A percentile compares a stretch with the other conserved stretches of the same genome.
Evolutionary conservation across 2,888 invertebrate species (phyloP).

Genomic region (Ernsta delagoae): DNA sequence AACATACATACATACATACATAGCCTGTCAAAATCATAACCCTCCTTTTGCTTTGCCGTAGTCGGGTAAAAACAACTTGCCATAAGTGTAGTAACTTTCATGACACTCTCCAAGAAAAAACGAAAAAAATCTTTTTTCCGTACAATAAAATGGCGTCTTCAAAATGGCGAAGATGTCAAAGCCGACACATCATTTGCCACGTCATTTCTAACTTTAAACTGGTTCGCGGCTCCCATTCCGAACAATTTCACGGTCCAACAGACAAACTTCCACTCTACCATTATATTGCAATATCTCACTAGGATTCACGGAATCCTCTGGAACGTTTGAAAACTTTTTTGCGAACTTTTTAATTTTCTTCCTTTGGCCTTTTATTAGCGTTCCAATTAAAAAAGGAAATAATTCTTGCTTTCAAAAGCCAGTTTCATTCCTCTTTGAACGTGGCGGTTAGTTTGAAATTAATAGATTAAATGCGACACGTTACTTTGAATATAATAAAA

Average conservation of each 20-base stretch:
- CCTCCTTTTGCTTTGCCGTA: no score
- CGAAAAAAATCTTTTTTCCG: background rate
- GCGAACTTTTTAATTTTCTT: background rate
- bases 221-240: background rate
- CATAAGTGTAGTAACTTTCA: no score
- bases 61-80: no score
- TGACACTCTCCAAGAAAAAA: no score
- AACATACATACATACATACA: no score
- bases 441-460: background rate
- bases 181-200: constrained; percentile 6
- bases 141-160: background rate
- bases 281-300: constrained; percentile 13
- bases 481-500: no score
- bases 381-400: background rate
- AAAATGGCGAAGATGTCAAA: background rate
- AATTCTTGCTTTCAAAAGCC: background rate
- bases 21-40: no score
- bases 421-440: background rate
- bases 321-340: constrained; percentile 8
- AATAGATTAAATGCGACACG: no score
- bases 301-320: background rate
- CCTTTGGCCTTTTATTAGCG: background rate
- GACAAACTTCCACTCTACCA: constrained; percentile 1
- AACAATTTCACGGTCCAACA: constrained; percentile 4
- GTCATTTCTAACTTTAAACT: constrained; percentile 1